Evolutionary conservation across 2,888 invertebrate genomes (phyloP), one percentile per base, ranked within the genome.

Genomic region (Torymus auratus): DNA sequence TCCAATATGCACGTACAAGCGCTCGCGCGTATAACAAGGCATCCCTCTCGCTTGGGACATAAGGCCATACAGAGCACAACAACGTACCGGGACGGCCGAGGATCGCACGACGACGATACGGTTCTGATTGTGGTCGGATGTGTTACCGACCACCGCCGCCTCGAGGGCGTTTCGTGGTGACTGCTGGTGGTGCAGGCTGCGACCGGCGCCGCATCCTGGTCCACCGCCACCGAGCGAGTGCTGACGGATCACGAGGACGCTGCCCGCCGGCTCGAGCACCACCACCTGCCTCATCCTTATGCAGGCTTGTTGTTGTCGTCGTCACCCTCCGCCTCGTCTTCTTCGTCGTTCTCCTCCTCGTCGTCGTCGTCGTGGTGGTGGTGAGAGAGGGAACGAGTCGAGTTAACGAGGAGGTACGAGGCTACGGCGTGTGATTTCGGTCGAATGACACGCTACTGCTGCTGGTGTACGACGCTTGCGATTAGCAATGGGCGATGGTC

Each of bases 41-140:
- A 60, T 28, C 62, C 62, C 62, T 0, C 3, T 28, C 2, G 28
- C 28, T 28, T 1, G 28, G 64, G 41, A n/a, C 58, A 15, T 61
- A 61, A 61, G 61, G 20, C 1, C 17, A 60, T 60, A 60, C 17
- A 28, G 28, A 4, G 28, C 28, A 60, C 23, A 17, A 60, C 23
- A 17, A 55, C 67, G 50, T 50, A 68, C 71, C 53, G 64, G 17
- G 20, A 60, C 50, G 23, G 73, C 68, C 61, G 90, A 87, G 55
- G 90, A 89, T 84, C 90, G 87, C 60, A 90, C 89, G 83, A 90
- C 89, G 83, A 90, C 90, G 85, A 90, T 90, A 82, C 90, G 87
- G 86, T 90, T 90, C 86, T 90, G 90, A 84, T 90, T 90, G 86
- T 90, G 90, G 85, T 90, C 90, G 84, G 89, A 86, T 62, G 85